Conservation (phyloP, 2,888 invertebrate species). For the Trissonchulus latispiculum region DNA sequence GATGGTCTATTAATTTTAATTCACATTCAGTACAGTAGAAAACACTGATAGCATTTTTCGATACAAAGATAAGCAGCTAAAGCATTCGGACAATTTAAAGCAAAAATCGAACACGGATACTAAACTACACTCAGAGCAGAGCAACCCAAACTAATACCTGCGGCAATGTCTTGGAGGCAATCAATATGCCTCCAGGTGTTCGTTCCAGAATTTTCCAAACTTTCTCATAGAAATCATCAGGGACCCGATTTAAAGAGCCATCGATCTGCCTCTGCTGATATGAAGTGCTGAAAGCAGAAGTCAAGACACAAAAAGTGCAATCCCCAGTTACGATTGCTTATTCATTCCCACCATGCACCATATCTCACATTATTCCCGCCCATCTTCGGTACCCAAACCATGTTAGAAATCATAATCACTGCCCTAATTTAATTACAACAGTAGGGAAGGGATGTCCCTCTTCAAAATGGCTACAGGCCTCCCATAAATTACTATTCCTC, state of each 20-base stretch:
- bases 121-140: neutral
- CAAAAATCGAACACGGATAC: neutral
- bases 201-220: slow-evolving; percentile 88
- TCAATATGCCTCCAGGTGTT: slow-evolving; percentile 75
- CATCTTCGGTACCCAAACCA: too few relatives aligned
- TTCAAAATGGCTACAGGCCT: too few relatives aligned
- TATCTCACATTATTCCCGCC: too few relatives aligned
- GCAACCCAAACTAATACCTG: too few relatives aligned
- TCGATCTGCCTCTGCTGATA: slow-evolving; percentile 79
- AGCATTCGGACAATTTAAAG: too few relatives aligned
- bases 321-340: too few relatives aligned
- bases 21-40: neutral
- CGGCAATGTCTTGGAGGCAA: slow-evolving; percentile 72
- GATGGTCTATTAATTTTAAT: neutral
- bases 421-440: too few relatives aligned
- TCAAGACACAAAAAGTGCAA: too few relatives aligned
- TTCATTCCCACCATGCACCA: too few relatives aligned
- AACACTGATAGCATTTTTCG: neutral
- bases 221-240: slow-evolving; percentile 81
- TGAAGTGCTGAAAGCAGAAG: slow-evolving; percentile 55
- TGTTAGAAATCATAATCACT: too few relatives aligned
- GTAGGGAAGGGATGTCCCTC: too few relatives aligned
- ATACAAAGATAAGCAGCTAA: neutral
- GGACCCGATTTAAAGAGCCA: slow-evolving; percentile 89
- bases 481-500: too few relatives aligned